Evolutionary conservation across 2,113 vertebrate genomes (phyloP), one percentile per base, ranked within the genome.

Genomic region (Lamprologus tigripictilis): DNA sequence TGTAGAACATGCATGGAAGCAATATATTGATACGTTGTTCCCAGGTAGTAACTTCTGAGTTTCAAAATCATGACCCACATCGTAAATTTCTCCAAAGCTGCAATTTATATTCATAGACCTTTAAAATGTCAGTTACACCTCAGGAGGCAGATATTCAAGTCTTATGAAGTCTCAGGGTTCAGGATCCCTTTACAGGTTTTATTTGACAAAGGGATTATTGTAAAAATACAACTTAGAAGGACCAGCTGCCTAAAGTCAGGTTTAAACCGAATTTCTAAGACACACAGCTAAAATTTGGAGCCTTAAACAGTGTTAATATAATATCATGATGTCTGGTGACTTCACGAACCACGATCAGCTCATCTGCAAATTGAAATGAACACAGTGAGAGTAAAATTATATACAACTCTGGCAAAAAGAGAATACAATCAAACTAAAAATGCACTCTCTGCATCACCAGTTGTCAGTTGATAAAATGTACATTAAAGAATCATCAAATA

Each of bases 21-120:
- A 55, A 61, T 85, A 82, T 80, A 81, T 53, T 80, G 11, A 51
- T 61, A 63, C 10, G 12, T 47, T 78, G 51, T 92, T 86, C n/a
- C 28, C 51, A 28, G 40, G 88, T 57, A 66, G 66, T 66, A 42
- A 19, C 49, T 63, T 80, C n/a, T 28, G 78, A 8, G 40, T 90
- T 85, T 90, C 49, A 89, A 71, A 83, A 90, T 78, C 84, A 79
- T 87, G 86, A 84, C 71, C 84, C 73, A 87, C 78, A 85, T 68
- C 26, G 86, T 88, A 92, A 88, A 90, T 86, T 66, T 85, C 61
- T 37, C 63, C 76, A 61, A 71, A 87, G 82, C 53, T 87, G 76
- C 85, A 88, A 93, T 92, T 83, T 91, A 92, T 91, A 93, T 94
- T 93, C 92, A 93, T 92, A 54, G 93, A 82, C 80, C 86, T 89